Evolutionary conservation across 2,113 vertebrate species (phyloP).

Genomic region (Podarcis raffonei): DNA sequence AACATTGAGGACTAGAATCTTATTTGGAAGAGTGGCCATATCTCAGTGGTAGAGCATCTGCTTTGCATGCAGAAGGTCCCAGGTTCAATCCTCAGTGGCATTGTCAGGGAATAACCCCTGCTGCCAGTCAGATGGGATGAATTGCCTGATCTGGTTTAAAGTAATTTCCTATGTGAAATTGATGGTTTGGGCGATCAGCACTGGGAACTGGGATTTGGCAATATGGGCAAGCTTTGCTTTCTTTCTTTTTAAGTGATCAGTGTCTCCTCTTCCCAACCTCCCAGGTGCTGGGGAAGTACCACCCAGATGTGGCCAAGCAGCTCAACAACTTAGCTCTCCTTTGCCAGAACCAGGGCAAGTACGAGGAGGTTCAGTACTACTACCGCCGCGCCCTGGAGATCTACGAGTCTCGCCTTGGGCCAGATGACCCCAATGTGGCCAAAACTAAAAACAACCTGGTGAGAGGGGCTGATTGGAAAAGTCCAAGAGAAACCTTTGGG

Average conservation of each 20-base stretch:
- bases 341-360: constrained; percentile 76
- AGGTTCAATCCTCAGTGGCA: no score
- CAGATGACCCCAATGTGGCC: constrained; percentile 78
- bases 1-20: no score
- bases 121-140: no score
- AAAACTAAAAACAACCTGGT: constrained; percentile 89
- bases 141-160: no score
- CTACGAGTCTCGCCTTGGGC: constrained; percentile 67
- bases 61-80: no score
- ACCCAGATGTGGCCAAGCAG: constrained; percentile 75
- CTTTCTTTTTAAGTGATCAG: no score
- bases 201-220: neutral
- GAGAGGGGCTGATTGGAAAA: neutral
- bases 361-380: constrained; percentile 72
- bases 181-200: no score
- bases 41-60: no score
- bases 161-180: no score
- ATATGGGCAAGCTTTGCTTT: neutral
- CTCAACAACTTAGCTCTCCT: constrained; percentile 74
- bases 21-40: no score
- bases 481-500: no score
- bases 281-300: constrained; percentile 70
- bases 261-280: neutral
- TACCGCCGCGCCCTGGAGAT: constrained; percentile 72
- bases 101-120: no score